Evolutionary conservation across 2,888 invertebrate genomes (phyloP), one percentile per base, ranked within the genome.

Genomic region (Heliconius cydno): DNA sequence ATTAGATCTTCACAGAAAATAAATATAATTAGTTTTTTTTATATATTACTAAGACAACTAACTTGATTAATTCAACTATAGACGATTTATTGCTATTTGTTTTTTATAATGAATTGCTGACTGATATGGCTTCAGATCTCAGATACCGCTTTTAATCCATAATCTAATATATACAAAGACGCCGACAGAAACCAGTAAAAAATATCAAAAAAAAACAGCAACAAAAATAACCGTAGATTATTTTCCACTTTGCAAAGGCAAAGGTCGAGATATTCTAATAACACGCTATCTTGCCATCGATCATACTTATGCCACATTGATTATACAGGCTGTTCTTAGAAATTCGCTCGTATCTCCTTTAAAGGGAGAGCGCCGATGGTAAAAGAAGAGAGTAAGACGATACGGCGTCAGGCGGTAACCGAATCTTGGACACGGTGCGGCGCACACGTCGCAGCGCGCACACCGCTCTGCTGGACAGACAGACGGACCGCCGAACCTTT

Each of bases 331-430:
- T 72, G 77, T 76, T 82, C 76, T 78, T 66, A 78, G 78, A 78
- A 74, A 80, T 82, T 70, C 66, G 66, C 74, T 75, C 60, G 76
- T 81, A 81, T 82, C 81, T 78, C 79, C 81, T 83, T 82, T 82
- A 79, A 83, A 83, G 81, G 74, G 67, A 79, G 76, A 78, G 79
- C 71, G 81, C 81, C 83, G 82, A 79, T 80, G 80, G 65, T 79
- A 74, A 76, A 76, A 80, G 80, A 80, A 79, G 76, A 81, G 52
- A 71, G 85, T 84, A 85, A 86, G 83, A 28, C 57, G 85, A 86
- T 86, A 86, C 80, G 84, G 85, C 86, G 87, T 92, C 92, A 92
- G 92, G 82, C 90, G 92, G 93, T 90, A 90, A 91, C 90, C 91
- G 90, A 90, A 90, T 88, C 87, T 82, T 76, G 82, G 81, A 85